Evolutionary conservation across 2,797 vertebrate species (phyloP).

Genomic region (Ctenochaetus hawaiiensis): DNA sequence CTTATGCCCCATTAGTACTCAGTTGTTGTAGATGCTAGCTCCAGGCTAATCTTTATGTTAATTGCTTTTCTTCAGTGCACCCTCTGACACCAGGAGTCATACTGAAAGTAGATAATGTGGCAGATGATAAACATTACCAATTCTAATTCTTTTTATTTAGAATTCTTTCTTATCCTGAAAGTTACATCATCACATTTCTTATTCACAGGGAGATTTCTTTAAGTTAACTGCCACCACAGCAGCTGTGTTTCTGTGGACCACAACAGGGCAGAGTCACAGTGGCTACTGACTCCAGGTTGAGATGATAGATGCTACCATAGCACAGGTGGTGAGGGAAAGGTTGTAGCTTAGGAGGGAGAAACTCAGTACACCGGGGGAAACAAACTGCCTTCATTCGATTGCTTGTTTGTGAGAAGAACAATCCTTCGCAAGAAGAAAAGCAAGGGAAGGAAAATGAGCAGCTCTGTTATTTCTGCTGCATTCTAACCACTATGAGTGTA

Average conservation of each 20-base stretch:
- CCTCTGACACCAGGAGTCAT: slow-evolving; percentile 55
- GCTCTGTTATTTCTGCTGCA: slow-evolving; percentile 24
- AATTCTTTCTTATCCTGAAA: slow-evolving; percentile 30
- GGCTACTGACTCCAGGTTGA: slow-evolving; percentile 15
- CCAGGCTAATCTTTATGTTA: slow-evolving; percentile 60
- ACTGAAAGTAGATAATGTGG: slow-evolving; percentile 41
- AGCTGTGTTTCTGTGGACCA: slow-evolving; percentile 10
- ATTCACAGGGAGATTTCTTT: slow-evolving; percentile 29
- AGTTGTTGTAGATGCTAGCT: slow-evolving; percentile 36
- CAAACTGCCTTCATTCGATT: slow-evolving; percentile 37
- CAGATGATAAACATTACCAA: slow-evolving; percentile 51
- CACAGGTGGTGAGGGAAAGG: slow-evolving; percentile 5
- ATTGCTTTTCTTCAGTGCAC: slow-evolving; percentile 54
- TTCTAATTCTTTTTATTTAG: slow-evolving; percentile 32
- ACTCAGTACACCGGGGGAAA: slow-evolving; percentile 48
- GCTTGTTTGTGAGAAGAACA: slow-evolving; percentile 47
- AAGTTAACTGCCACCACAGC: slow-evolving; percentile 35
- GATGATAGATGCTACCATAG: slow-evolving; percentile 15
- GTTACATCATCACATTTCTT: slow-evolving; percentile 31
- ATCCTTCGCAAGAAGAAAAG: slow-evolving; percentile 28
- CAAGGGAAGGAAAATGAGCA: slow-evolving; percentile 22
- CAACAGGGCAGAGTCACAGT: slow-evolving; percentile 7
- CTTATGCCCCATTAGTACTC: slow-evolving; percentile 42
- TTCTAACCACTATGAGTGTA: slow-evolving; percentile 9
- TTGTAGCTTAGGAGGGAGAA: slow-evolving; percentile 43